Evolutionary conservation across 2,113 vertebrate genomes (phyloP), one percentile per base, ranked within the genome.

Genomic region (Chaetorhynchus papuensis): DNA sequence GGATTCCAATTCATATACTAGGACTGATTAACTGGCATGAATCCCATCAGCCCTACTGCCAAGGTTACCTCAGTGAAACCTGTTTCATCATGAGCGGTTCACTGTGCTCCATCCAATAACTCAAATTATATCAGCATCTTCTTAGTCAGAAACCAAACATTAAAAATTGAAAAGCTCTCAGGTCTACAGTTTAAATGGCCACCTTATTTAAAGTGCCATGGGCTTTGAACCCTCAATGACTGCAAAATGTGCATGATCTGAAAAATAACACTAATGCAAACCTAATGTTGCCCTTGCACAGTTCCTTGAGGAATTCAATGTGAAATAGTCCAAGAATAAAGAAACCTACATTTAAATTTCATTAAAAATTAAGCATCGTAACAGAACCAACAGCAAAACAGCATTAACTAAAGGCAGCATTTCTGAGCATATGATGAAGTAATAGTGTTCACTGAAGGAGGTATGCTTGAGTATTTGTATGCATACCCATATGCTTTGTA

Each of bases 341-440:
- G 83, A 19, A 88, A 76, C 50, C 59, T 84, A 93, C 41, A 89
- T 94, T 97, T 95, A 87, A 93, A 81, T 93, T 78, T 86, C 92
- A 96, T 95, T 94, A 97, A 97, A 96, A 96, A 94, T 91, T 96
- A 96, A 95, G 74, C 84, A 90, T 84, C 33, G 53, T 63, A 89
- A 88, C 45, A 90, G 90, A 91, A 94, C 54, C 72, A 90, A 91
- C 63, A 97, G 78, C 79, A 97, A 96, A 93, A 93, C 60, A 95
- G 82, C 94, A 96, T 97, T 97, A 97, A 82, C 87, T 79, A 78
- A 83, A 95, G 74, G 39, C 31, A 95, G 63, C 49, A 49, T 74
- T 45, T 85, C 64, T 92, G 74, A 70, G 68, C 35, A 83, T 52
- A 76, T 44, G n/a, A 83, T 78, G 64, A 57, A 94, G 71, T 54